Evolutionary conservation across 2,888 invertebrate genomes (phyloP).

Genomic region (Acholoe squamosa): DNA sequence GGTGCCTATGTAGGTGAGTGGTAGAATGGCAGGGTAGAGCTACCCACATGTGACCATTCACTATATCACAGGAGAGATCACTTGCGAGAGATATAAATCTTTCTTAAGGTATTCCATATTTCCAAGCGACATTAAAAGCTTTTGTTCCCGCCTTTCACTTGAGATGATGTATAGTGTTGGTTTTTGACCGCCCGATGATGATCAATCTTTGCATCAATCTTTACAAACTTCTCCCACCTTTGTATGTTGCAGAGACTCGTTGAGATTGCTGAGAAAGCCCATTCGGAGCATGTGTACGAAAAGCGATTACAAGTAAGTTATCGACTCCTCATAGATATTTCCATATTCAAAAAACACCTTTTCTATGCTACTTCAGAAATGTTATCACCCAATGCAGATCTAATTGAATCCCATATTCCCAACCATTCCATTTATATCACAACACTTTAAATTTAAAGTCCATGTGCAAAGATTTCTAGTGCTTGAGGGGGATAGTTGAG

Average conservation of each 20-base stretch:
- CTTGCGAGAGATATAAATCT: neutral
- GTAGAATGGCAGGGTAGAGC: neutral
- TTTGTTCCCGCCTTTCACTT: constrained; percentile 13
- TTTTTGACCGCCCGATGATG: neutral
- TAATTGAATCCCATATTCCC: no score
- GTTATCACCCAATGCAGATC: no score
- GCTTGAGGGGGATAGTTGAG: no score
- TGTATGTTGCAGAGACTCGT: constrained; percentile 64
- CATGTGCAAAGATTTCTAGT: no score
- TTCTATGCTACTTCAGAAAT: no score
- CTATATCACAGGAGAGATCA: neutral
- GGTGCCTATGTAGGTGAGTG: neutral
- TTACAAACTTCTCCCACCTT: neutral
- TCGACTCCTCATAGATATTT: no score
- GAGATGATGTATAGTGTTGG: constrained; percentile 15
- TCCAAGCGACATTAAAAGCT: constrained; percentile 14
- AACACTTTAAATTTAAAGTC: no score
- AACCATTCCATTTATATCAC: no score
- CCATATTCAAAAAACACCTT: no score
- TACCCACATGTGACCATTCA: neutral
- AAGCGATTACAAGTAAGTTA: constrained; percentile 58
- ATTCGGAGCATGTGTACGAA: constrained; percentile 58
- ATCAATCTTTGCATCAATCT: neutral
- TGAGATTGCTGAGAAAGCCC: constrained; percentile 65
- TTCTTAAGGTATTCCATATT: neutral